phyloP scores from a whole-genome alignment of 2,113 vertebrate genomes.

The Tautogolabrus adspersus region DNA sequence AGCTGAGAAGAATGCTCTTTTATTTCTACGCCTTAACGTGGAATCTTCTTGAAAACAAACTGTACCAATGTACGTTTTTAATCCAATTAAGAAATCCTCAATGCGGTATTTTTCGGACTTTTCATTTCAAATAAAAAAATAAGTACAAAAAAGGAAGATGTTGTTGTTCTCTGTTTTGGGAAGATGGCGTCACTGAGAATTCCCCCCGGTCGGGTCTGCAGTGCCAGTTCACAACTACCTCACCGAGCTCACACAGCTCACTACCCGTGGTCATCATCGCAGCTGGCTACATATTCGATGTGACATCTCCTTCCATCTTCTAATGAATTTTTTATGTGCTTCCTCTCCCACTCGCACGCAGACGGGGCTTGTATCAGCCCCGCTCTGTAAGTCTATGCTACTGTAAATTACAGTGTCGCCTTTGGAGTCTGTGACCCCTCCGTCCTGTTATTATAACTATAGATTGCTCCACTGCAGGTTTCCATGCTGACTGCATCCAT shows the following conservation, averaged over 20 bases:
- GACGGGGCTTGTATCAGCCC: slow-evolving; percentile 35
- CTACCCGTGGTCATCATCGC: slow-evolving; percentile 71
- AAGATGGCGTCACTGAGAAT: slow-evolving; percentile 24
- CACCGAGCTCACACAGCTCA: slow-evolving; percentile 61
- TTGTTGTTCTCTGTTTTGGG: background rate
- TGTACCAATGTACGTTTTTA: background rate
- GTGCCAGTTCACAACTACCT: slow-evolving; percentile 45
- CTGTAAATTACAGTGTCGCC: slow-evolving; percentile 50
- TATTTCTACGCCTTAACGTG: no score
- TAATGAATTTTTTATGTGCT: slow-evolving; percentile 85
- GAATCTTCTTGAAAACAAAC: no score
- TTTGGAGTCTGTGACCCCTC: slow-evolving; percentile 30
- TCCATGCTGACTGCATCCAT: slow-evolving; percentile 18
- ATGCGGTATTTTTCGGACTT: background rate
- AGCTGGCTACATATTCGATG: slow-evolving; percentile 79
- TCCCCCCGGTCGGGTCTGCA: slow-evolving; percentile 38
- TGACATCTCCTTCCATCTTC: slow-evolving; percentile 84
- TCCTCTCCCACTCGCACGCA: slow-evolving; percentile 65
- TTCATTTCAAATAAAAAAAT: background rate
- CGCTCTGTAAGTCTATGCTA: slow-evolving; percentile 41
- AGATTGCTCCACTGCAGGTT: background rate
- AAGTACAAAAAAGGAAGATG: background rate
- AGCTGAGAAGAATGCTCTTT: background rate
- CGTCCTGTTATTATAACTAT: background rate
- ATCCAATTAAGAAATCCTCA: background rate